A percentile compares a stretch with the other conserved stretches of the same genome.
Conservation (phyloP, 2,113 vertebrate species). For the Semicossyphus pulcher region DNA sequence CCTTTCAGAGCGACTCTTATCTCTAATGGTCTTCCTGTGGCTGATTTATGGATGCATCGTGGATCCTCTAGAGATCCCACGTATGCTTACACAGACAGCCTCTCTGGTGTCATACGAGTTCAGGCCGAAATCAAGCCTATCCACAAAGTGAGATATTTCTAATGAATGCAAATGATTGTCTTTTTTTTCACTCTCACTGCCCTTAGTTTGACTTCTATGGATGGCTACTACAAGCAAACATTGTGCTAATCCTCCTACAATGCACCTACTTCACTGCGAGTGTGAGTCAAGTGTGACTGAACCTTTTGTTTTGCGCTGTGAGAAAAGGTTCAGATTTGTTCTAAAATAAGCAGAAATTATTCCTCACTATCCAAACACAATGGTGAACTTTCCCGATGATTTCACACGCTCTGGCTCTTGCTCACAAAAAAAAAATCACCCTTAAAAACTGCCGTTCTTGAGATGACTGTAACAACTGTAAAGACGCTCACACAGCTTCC, state of each 20-base stretch:
- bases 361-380: too few relatives aligned
- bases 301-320: too few relatives aligned
- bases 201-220: too few relatives aligned
- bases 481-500: conserved; percentile 1
- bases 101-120: not conserved
- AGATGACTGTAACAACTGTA: not conserved
- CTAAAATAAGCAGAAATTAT: too few relatives aligned
- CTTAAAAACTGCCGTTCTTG: not conserved
- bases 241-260: too few relatives aligned
- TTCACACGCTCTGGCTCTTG: not conserved
- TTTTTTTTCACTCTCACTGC: too few relatives aligned
- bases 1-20: not conserved
- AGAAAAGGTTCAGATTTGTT: too few relatives aligned
- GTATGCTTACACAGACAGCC: not conserved
- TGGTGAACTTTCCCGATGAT: too few relatives aligned
- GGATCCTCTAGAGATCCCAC: not conserved
- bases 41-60: not conserved
- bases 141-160: not conserved
- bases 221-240: not conserved
- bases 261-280: too few relatives aligned
- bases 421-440: too few relatives aligned
- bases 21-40: not conserved
- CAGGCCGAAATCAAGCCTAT: not conserved
- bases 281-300: too few relatives aligned
- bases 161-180: too few relatives aligned